Evolutionary conservation across 2,113 vertebrate species (phyloP).

Genomic region (Catagonus wagneri): DNA sequence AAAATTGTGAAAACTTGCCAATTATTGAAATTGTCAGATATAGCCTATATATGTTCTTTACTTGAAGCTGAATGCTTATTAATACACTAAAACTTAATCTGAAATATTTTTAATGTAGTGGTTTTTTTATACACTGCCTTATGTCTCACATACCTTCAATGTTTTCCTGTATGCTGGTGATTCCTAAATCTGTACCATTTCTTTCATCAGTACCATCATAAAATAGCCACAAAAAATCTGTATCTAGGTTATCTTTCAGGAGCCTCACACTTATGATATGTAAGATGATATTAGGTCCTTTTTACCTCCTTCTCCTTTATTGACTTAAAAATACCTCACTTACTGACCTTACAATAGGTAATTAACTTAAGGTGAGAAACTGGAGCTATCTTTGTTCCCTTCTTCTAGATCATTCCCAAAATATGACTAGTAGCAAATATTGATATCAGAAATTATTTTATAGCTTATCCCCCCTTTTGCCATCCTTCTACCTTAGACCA

Average conservation of each 20-base stretch:
- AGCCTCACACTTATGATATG: not conserved
- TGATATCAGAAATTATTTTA: not conserved
- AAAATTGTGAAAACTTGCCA: not conserved
- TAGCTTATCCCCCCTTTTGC: not conserved
- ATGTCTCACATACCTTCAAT: not conserved
- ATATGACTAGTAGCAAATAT: not conserved
- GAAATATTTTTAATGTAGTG: not conserved
- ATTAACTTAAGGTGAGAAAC: not conserved
- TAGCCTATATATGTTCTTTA: not conserved
- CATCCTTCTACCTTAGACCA: not conserved
- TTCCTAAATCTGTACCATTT: not conserved
- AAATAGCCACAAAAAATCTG: not conserved
- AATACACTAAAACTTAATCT: not conserved
- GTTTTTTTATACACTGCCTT: not conserved
- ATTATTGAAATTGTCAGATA: constrained; percentile 12
- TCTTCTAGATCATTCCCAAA: not conserved
- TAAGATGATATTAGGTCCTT: not conserved
- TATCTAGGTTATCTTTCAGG: not conserved
- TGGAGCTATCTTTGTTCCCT: not conserved
- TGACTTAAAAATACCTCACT: not conserved
- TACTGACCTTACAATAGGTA: not conserved
- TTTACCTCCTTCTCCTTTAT: not conserved
- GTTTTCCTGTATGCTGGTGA: not conserved
- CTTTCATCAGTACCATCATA: not conserved
- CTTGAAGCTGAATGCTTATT: not conserved